A percentile compares a stretch with the other conserved stretches of the same genome.
Conservation (phyloP, 2,797 vertebrate species). For the Parotocinclus haroldoi region DNA sequence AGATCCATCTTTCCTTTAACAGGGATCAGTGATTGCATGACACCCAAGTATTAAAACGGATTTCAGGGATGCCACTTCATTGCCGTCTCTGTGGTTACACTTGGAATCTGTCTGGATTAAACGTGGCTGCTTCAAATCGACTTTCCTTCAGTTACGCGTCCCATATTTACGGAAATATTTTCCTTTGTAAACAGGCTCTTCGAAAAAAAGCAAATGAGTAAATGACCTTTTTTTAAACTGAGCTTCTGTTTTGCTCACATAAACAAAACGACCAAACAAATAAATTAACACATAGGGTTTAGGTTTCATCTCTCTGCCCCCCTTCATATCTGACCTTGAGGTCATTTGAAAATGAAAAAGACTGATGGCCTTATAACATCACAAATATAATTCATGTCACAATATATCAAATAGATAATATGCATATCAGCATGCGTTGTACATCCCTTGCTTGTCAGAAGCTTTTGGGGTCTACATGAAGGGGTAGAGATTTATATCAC, state of each 20-base stretch:
- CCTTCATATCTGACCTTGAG: constrained; percentile 10
- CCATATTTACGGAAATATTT: no score
- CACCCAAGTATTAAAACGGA: no score
- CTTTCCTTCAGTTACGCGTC: no score
- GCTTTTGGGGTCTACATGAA: constrained; percentile 9
- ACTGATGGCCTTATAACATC: constrained; percentile 35
- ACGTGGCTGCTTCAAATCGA: no score
- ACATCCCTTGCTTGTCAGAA: constrained; percentile 30
- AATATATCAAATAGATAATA: constrained; percentile 45
- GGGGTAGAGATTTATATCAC: constrained; percentile 14
- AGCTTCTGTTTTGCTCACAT: background rate
- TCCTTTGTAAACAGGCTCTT: no score
- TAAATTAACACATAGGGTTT: constrained; percentile 22
- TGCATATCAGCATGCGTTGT: constrained; percentile 43
- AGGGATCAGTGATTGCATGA: no score
- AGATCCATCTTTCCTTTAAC: no score
- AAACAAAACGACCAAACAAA: background rate
- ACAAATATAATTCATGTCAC: constrained; percentile 59
- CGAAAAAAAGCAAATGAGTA: no score
- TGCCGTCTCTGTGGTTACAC: no score
- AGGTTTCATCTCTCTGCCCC: background rate
- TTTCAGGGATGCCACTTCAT: no score
- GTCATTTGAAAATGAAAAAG: background rate
- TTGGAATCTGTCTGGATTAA: no score
- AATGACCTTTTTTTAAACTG: no score